phyloP scores from a whole-genome alignment of 2,113 vertebrate genomes.

The Equus przewalskii region DNA sequence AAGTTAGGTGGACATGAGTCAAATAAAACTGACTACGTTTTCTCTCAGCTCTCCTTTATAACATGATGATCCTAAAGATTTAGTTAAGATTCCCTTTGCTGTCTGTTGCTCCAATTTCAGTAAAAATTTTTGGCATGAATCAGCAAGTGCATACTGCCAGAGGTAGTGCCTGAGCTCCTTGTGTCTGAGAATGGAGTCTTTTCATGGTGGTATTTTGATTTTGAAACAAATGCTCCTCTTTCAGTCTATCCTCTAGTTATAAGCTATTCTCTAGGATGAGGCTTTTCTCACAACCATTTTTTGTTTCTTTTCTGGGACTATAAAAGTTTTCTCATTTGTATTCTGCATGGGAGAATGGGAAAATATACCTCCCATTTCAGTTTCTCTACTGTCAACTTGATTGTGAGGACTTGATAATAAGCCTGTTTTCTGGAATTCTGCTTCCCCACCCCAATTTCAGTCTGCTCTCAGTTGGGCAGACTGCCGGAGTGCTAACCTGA shows the following conservation, averaged over 20 bases:
- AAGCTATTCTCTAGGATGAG: neutral
- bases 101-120: conserved; percentile 36
- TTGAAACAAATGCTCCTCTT: neutral
- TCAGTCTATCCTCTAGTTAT: neutral
- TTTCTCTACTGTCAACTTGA: neutral
- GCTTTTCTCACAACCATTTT: conserved; percentile 40
- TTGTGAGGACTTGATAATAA: neutral
- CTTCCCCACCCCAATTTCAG: neutral
- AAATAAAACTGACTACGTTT: conserved; percentile 24
- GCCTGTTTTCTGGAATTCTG: conserved; percentile 23
- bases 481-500: neutral
- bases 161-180: neutral
- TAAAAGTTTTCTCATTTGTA: conserved; percentile 17
- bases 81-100: neutral
- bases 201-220: neutral
- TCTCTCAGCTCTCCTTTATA: conserved; percentile 28
- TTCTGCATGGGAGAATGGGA: neutral
- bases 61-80: neutral
- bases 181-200: conserved; percentile 16
- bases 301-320: neutral
- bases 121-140: neutral
- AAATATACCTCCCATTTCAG: neutral
- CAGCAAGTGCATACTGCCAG: neutral
- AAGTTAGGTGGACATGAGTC: conserved; percentile 59
- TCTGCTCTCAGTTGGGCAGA: neutral